These are phyloP conservation scores for Lagorchestes hirsutus DNA, from an alignment of 2,797 vertebrate genomes.

Conservation along the genomic window DNA sequence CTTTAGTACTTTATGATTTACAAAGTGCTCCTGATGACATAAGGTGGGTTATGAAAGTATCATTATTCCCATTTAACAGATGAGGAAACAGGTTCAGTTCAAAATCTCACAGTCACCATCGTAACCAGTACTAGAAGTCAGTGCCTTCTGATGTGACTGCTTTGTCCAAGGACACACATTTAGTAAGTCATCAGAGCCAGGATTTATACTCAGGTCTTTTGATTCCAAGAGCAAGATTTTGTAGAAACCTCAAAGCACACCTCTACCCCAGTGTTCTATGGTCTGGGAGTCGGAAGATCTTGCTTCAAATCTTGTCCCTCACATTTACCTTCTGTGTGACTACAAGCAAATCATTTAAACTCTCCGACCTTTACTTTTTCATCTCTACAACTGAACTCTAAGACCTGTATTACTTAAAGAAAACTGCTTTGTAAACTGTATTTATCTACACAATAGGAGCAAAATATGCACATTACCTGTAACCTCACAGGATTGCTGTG, in stretches of 20 bases:
- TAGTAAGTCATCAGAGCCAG: background rate
- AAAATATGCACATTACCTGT: background rate
- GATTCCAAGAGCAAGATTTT: background rate
- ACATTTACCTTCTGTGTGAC: background rate
- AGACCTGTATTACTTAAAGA: background rate
- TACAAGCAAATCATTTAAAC: background rate
- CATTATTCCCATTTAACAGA: background rate
- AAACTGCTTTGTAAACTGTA: background rate
- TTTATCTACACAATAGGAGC: background rate
- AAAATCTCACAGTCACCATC: background rate
- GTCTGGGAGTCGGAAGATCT: constrained; percentile 22
- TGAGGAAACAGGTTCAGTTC: background rate
- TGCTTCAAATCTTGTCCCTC: background rate
- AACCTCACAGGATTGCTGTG: background rate
- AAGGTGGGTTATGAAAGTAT: background rate
- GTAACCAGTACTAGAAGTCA: background rate
- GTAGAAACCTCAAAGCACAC: background rate
- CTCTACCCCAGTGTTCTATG: background rate
- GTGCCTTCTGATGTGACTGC: background rate
- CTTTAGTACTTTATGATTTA: background rate
- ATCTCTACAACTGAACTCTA: background rate
- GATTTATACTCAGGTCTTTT: background rate
- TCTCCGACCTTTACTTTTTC: background rate
- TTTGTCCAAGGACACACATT: background rate
- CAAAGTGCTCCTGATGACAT: background rate